Evolutionary conservation across 1,140 invertebrate species (phyloP), one percentile per base, ranked within the genome.

Genomic region (Zaprionus nigranus): DNA sequence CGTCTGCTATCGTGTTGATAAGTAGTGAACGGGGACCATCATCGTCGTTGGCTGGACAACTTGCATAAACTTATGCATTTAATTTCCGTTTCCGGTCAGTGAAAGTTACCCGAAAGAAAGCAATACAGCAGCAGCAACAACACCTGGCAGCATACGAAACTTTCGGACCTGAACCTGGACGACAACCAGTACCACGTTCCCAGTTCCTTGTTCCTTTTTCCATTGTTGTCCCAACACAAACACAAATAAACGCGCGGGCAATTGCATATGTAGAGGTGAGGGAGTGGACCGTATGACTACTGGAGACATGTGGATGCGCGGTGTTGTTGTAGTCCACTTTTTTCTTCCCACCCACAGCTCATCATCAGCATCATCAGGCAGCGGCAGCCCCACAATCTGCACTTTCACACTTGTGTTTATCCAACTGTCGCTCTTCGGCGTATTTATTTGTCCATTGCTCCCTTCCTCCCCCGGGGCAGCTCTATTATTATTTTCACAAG

Each of bases 371-470:
- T 17, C 40, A 46, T 46, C 6, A 7, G n/a, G 40, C n/a, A 46
- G n/a, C n/a, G 40, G n/a, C n/a, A 72, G 62, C 75, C 74, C 64
- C 63, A 81, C 85, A 90, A 90, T 88, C 84, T 88, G 85, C 75
- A 88, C 81, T 90, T 88, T 88, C 84, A 88, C 85, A 88, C 84
- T 88, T 88, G 67, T 88, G 84, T 88, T 88, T 88, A 88, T 90
- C 81, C 85, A 88, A 88, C 84, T 88, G 84, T 88, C 84, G 74
- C 75, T 76, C 40, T 78, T 43, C 58, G 65, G 66, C 72, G 62
- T 67, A 69, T 70, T 75, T 82, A 61, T 68, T 82, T 79, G 70
- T 54, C 74, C 70, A 66, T 61, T 67, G 60, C 66, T 57, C 26
- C 20, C n/a, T n/a, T 1, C 46, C 5, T 12, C 22, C 5, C 5